Evolutionary conservation across 2,888 invertebrate genomes (phyloP), one percentile per base, ranked within the genome.

Genomic region (Hyposoter didymator): DNA sequence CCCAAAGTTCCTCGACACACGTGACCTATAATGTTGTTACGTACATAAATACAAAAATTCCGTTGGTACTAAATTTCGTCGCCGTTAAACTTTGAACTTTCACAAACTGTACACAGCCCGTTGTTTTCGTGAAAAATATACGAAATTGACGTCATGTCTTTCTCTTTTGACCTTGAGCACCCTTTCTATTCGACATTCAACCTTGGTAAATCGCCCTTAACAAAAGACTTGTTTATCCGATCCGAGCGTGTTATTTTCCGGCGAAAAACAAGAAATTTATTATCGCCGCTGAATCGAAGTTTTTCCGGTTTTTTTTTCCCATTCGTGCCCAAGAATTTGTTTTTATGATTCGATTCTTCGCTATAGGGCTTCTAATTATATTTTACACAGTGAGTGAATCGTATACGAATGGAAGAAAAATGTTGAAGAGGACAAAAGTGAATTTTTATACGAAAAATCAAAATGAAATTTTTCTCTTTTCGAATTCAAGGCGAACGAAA

Each of bases 11-110:
- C 43, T 22, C 59, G 43, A 47, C 8, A 66, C 19, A 28, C 39
- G 39, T 52, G 55, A 39, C 67, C 28, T 47, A 6, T 5, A 28
- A 62, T 49, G 2, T 28, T 43, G 8, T 39, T 28, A 66, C 69
- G 59, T 67, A 22, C 19, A 35, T n/a, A 55, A 78, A 28, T 32
- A 43, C 39, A 8, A 66, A 73, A 80, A 64, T 73, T 62, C 52
- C n/a, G 19, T 39, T n/a, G 43, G 66, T 47, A 43, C 47, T 73
- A 80, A 73, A 73, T 43, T 80, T 80, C 19, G 8, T n/a, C 22
- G 10, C 39, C 19, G 39, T 55, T 17, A 22, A 78, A 45, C 70
- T 47, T 45, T 45, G 19, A 78, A 59, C 79, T 79, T 45, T 47
- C 1, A 78, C 45, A 45, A 47, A 69, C 5, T 17, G 8, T 47